Percentiles rank a stretch among this genome's conserved stretches.
Conservation (phyloP, 2,888 invertebrate species). For the Cynaeus angustus region DNA sequence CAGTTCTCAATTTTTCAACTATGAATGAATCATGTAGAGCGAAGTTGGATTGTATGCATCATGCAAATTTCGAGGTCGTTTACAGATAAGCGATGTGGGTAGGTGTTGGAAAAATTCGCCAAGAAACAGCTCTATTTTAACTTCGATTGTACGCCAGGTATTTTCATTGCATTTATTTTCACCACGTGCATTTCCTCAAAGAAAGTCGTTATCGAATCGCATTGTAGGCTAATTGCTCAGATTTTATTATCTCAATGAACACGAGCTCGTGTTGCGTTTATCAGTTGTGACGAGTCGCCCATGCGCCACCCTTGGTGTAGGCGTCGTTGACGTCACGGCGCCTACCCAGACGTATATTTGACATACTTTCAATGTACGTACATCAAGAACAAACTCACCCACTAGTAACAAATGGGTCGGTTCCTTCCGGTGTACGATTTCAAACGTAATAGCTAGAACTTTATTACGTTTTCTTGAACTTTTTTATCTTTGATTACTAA, state of each 20-base stretch:
- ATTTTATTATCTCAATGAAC: conserved; percentile 26
- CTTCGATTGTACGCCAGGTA: conserved; percentile 40
- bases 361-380: conserved; percentile 48
- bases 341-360: conserved; percentile 53
- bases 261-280: not conserved
- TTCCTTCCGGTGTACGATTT: conserved; percentile 50
- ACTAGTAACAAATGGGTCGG: conserved; percentile 49
- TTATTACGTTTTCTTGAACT: too few species aligned
- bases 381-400: conserved; percentile 49
- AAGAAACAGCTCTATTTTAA: conserved; percentile 43
- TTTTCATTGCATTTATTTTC: conserved; percentile 14
- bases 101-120: conserved; percentile 41
- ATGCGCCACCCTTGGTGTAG: conserved; percentile 44
- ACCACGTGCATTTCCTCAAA: conserved; percentile 18
- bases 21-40: conserved; percentile 28
- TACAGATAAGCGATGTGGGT: conserved; percentile 30
- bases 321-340: conserved; percentile 54
- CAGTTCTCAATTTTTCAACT: conserved; percentile 11
- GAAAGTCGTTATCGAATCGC: conserved; percentile 24
- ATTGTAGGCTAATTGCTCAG: conserved; percentile 30
- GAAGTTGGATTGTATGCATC: conserved; percentile 14
- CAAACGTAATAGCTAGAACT: not conserved
- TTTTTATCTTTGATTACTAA: too few species aligned
- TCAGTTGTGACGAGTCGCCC: conserved; percentile 27
- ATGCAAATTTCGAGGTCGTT: conserved; percentile 23